phyloP scores from a whole-genome alignment of 2,888 invertebrate species.

The Pollenia angustigena region DNA sequence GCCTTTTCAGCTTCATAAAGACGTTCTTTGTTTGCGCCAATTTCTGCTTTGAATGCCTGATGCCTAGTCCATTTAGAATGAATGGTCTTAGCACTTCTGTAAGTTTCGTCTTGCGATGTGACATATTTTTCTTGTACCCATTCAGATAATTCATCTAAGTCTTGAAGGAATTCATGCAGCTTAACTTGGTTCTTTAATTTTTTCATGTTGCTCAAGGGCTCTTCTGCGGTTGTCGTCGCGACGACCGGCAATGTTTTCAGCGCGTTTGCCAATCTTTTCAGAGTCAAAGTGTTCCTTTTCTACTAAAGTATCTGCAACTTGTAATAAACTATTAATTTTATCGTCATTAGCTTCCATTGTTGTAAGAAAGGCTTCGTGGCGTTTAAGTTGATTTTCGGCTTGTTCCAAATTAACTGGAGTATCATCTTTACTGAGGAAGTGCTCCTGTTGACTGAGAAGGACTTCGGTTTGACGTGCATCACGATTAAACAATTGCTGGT shows the following conservation, averaged over 20 bases:
- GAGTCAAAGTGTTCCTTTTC: slow-evolving; percentile 98
- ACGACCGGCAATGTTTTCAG: slow-evolving; percentile 96
- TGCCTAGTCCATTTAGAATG: slow-evolving; percentile 99
- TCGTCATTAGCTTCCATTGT: slow-evolving; percentile 99
- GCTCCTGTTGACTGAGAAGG: slow-evolving; percentile 98
- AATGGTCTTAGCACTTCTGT: slow-evolving; percentile 98
- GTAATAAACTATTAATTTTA: slow-evolving; percentile 98
- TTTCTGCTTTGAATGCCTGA: slow-evolving; percentile 99
- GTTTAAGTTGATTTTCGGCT: slow-evolving; percentile 98
- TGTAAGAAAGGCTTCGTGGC: slow-evolving; percentile 99
- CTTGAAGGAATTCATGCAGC: slow-evolving; percentile 97
- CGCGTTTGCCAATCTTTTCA: slow-evolving; percentile 98
- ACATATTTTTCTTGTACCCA: slow-evolving; percentile 99
- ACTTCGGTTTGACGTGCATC: slow-evolving; percentile 99
- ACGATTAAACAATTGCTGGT: slow-evolving; percentile 96
- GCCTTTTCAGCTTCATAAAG: slow-evolving; percentile 93
- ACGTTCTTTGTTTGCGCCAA: slow-evolving; percentile 98
- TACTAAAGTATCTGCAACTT: slow-evolving; percentile 95
- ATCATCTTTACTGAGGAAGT: slow-evolving; percentile 98
- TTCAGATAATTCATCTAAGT: slow-evolving; percentile 98
- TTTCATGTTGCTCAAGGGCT: slow-evolving; percentile 95
- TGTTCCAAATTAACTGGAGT: slow-evolving; percentile 97
- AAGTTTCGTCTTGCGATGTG: slow-evolving; percentile 99
- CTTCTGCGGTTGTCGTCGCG: slow-evolving; percentile 95
- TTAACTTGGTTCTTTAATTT: slow-evolving; percentile 96